Evolutionary conservation across 2,113 vertebrate species (phyloP).

Genomic region (Apodemus speciosus): DNA sequence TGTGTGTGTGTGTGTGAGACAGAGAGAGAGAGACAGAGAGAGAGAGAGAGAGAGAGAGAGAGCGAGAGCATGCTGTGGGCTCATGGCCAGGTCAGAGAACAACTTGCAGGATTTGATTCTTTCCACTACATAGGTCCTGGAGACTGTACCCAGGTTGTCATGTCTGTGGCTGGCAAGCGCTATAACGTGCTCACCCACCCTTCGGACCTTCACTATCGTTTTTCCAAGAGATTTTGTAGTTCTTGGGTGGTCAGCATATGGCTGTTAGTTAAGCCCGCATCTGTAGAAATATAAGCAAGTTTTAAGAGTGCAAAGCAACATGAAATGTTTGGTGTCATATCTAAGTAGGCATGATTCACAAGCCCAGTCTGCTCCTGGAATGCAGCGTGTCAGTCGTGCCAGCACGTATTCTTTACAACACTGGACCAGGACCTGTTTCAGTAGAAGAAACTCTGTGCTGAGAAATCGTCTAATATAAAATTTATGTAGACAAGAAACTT

Average conservation of each 20-base stretch:
- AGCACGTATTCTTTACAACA: not conserved
- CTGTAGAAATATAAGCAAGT: not conserved
- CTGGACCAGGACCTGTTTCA: not conserved
- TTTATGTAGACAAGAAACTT: not conserved
- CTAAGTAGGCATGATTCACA: not conserved
- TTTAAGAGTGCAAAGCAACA: constrained; percentile 8
- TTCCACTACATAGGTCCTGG: not conserved
- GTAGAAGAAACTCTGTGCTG: constrained; percentile 2
- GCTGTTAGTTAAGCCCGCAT: not conserved
- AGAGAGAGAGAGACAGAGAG: no score
- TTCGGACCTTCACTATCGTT: not conserved
- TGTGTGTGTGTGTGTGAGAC: no score
- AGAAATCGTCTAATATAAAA: not conserved
- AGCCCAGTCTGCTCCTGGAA: not conserved
- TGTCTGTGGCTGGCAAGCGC: not conserved
- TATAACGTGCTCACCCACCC: no score
- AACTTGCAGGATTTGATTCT: not conserved
- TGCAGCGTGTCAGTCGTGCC: not conserved
- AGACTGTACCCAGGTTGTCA: no score
- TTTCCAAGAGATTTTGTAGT: not conserved
- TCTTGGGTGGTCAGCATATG: not conserved
- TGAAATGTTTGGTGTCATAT: constrained; percentile 17
- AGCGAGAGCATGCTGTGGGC: not conserved
- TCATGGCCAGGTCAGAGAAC: not conserved
- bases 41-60: no score